Evolutionary conservation across 2,113 vertebrate genomes (phyloP).

Genomic region (Rhadina sibilatrix): DNA sequence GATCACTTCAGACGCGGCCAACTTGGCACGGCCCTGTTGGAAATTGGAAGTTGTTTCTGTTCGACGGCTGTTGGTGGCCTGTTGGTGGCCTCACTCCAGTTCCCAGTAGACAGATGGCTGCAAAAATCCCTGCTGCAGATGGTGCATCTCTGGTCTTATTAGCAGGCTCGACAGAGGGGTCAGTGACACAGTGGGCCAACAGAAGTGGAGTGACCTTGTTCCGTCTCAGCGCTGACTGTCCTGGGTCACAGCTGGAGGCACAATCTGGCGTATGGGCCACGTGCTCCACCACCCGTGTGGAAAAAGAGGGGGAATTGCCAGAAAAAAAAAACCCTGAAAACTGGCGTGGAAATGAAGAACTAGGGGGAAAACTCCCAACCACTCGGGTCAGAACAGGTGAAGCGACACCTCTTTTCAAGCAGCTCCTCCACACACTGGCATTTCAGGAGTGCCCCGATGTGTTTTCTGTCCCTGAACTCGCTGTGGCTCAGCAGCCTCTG

Average conservation of each 20-base stretch:
- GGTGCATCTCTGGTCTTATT: conserved; percentile 40
- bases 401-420: background rate
- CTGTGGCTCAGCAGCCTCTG: background rate
- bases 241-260: background rate
- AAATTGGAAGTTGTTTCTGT: background rate
- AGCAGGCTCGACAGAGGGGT: conserved; percentile 12
- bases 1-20: background rate
- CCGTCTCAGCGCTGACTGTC: background rate
- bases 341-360: background rate
- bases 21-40: background rate
- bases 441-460: background rate
- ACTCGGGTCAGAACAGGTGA: background rate
- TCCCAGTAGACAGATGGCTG: conserved; percentile 53
- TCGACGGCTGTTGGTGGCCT: conserved; percentile 49
- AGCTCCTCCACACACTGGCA: background rate
- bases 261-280: background rate
- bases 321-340: background rate
- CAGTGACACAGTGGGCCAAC: conserved; percentile 9
- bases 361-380: background rate
- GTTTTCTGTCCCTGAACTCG: background rate
- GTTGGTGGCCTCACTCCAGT: conserved; percentile 47
- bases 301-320: background rate
- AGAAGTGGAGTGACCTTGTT: conserved; percentile 10
- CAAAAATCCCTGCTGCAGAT: conserved; percentile 39
- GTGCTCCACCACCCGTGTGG: background rate